Base-by-base conservation (phyloP, 2,797 vertebrate species). In the Protosalanx chinensis region DNA sequence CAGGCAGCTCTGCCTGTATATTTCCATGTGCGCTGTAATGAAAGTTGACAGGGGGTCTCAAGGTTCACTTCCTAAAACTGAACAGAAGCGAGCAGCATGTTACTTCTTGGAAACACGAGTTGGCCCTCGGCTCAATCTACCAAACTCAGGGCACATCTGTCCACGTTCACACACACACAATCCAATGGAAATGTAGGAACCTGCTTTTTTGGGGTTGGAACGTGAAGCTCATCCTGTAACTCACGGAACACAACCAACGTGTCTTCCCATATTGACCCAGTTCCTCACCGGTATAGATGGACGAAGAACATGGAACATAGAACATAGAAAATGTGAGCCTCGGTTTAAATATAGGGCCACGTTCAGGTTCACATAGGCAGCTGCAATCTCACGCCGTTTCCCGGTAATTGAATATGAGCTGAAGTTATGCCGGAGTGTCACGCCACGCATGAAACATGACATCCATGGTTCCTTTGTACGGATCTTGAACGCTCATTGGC, bases 131-230 rank as follows among this genome's bases (percentile, higher is more conserved):
- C 57, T 68, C 69, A 72, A 71, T 75, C 83, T 81, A 71, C 86
- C 86, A 88, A 88, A 88, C 82, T 89, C 87, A 77, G 84, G 87
- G 89, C 86, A 88, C 87, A 89, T 90, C 84, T 88, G 87, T 84
- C 81, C 72, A 66, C 69, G 56, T 83, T 81, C 76, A 75, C 77
- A 75, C 74, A 76, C 37, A 53, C 67, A 37, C 35, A 46, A 12
- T 46, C 41, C 8, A 69, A 68, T 71, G 71, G 72, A 88, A 87
- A 90, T 92, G 92, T 90, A 89, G 88, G 79, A 68, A 72, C 75
- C 69, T 79, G 79, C 88, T 87, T 87, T 87, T 87, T 30, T 57
- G 3, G 37, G 23, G 23, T 27, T 73, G 82, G 82, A 91, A 88
- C 85, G 81, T 74, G 72, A 71, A 75, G 64, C 81, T 80, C 70